Evolutionary conservation across 2,797 vertebrate species (phyloP).

Genomic region (Siniperca undulata): DNA sequence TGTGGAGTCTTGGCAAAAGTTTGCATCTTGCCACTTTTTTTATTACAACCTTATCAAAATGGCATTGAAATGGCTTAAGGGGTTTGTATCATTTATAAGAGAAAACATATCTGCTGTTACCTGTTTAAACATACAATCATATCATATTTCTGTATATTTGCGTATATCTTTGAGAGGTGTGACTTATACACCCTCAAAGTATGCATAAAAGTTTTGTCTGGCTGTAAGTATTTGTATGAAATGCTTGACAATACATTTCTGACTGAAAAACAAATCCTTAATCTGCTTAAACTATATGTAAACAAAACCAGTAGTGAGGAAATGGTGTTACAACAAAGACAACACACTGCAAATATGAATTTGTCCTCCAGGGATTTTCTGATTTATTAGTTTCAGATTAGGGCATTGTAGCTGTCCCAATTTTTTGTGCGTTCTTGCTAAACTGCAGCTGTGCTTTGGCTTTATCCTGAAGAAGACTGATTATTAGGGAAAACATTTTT

Average conservation of each 20-base stretch:
- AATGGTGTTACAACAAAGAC: constrained; percentile 10
- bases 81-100: neutral
- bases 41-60: neutral
- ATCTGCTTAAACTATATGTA: constrained; percentile 15
- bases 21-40: neutral
- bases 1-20: neutral
- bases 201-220: neutral
- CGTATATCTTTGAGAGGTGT: neutral
- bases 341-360: constrained; percentile 21
- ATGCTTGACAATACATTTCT: neutral
- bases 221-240: neutral
- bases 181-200: neutral
- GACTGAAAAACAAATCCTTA: constrained; percentile 8
- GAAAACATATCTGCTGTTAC: neutral
- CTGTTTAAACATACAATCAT: neutral
- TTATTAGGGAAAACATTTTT: neutral
- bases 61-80: neutral
- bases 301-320: constrained; percentile 36
- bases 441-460: constrained; percentile 36
- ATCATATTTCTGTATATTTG: neutral
- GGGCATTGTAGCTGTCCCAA: neutral
- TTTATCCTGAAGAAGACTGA: constrained; percentile 7
- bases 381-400: constrained; percentile 46
- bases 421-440: constrained; percentile 5
- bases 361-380: neutral